phyloP scores from a whole-genome alignment of 2,797 vertebrate species.

The Hoplostethus mediterraneus region DNA sequence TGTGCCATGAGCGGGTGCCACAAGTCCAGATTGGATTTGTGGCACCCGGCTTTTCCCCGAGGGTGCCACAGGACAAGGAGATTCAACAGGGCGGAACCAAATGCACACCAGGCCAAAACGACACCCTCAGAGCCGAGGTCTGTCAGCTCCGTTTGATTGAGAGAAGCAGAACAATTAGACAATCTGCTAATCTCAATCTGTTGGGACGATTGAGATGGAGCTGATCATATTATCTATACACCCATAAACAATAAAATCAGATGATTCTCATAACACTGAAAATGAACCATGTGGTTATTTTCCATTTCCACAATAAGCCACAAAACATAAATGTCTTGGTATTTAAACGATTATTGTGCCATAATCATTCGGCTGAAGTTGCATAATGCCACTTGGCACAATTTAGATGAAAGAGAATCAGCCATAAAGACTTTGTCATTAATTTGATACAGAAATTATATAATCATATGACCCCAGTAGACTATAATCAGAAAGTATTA shows the following conservation, averaged over 20 bases:
- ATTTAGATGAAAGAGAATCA: slow-evolving; percentile 7
- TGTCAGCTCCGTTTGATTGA: not conserved
- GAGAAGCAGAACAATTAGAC: not conserved
- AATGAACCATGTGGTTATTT: not conserved
- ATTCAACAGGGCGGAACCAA: not conserved
- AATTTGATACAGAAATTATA: slow-evolving; percentile 45
- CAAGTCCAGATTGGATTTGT: too few relatives aligned
- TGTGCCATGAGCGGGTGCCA: too few relatives aligned
- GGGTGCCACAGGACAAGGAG: not conserved
- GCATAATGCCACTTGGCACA: slow-evolving; percentile 7
- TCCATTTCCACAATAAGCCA: slow-evolving; percentile 1
- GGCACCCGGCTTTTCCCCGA: too few relatives aligned
- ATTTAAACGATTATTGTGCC: slow-evolving; percentile 35
- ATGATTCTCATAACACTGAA: not conserved
- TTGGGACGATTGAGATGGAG: not conserved
- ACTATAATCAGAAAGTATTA: slow-evolving; percentile 62
- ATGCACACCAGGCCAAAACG: not conserved
- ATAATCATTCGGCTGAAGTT: slow-evolving; percentile 25
- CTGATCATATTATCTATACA: not conserved
- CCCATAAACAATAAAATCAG: not conserved
- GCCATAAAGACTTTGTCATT: slow-evolving; percentile 18
- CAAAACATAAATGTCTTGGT: slow-evolving; percentile 13
- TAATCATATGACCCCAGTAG: slow-evolving; percentile 48
- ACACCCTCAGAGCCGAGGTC: not conserved
- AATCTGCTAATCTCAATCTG: not conserved